phyloP scores from a whole-genome alignment of 2,888 invertebrate species.

The Platerodrilus igneus region DNA sequence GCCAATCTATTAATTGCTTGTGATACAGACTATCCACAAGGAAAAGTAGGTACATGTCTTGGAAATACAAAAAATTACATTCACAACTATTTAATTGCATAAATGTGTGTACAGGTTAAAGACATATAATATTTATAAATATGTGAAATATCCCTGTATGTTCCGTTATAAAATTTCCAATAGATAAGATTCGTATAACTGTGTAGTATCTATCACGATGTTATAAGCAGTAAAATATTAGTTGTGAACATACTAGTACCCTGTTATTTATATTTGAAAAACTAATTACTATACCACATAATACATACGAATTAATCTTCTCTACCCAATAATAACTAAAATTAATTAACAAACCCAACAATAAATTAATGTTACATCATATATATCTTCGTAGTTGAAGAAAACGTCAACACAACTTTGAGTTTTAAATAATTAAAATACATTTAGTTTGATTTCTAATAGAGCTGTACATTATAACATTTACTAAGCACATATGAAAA shows the following conservation, averaged over 20 bases:
- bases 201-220: slow-evolving; percentile 17
- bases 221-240: slow-evolving; percentile 13
- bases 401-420: not conserved
- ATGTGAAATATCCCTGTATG: slow-evolving; percentile 22
- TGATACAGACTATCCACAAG: no score
- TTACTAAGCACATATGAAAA: slow-evolving; percentile 40
- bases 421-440: slow-evolving; percentile 8
- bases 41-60: no score
- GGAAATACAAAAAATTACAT: slow-evolving; percentile 16
- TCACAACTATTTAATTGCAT: slow-evolving; percentile 24
- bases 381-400: slow-evolving; percentile 1
- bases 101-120: slow-evolving; percentile 18
- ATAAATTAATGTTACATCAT: not conserved
- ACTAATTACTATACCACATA: slow-evolving; percentile 12
- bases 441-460: slow-evolving; percentile 23
- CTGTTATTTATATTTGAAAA: slow-evolving; percentile 21
- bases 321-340: no score
- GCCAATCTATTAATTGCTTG: no score
- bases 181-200: slow-evolving; percentile 20
- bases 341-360: slow-evolving; percentile 4
- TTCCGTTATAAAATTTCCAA: slow-evolving; percentile 14
- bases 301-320: no score
- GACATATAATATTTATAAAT: slow-evolving; percentile 22
- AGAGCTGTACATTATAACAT: slow-evolving; percentile 37
- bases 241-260: slow-evolving; percentile 25